These are phyloP conservation scores for Anguilla japonica DNA, from an alignment of 2,113 vertebrate species.

Conservation along the genomic window DNA sequence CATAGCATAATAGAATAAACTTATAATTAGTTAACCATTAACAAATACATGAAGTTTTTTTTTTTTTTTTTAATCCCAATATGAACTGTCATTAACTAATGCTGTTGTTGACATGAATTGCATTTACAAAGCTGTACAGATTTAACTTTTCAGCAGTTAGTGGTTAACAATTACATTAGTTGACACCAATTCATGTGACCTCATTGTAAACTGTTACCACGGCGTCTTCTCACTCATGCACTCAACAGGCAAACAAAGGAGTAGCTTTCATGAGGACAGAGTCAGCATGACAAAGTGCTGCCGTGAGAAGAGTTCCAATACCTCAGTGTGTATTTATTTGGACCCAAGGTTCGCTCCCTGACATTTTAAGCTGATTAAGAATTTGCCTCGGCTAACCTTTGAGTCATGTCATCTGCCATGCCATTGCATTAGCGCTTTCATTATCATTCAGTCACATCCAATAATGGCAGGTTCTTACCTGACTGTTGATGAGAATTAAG, in stretches of 20 bases:
- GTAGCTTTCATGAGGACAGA: not conserved
- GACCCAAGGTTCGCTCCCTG: slow-evolving; percentile 60
- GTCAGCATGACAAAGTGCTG: slow-evolving; percentile 25
- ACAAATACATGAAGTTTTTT: too few relatives aligned
- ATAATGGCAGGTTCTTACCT: slow-evolving; percentile 54
- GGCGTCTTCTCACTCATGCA: not conserved
- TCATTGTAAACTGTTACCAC: too few relatives aligned
- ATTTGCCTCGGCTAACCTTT: slow-evolving; percentile 65
- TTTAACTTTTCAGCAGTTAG: too few relatives aligned
- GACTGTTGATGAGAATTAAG: slow-evolving; percentile 45
- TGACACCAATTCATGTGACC: too few relatives aligned
- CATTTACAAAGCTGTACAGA: too few relatives aligned
- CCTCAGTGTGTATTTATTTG: slow-evolving; percentile 50
- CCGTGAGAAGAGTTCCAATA: slow-evolving; percentile 46
- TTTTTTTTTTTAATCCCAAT: too few relatives aligned
- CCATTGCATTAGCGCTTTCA: slow-evolving; percentile 63
- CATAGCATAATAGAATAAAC: too few relatives aligned
- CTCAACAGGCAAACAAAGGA: not conserved
- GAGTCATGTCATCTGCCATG: slow-evolving; percentile 50
- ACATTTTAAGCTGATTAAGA: slow-evolving; percentile 72
- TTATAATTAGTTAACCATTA: too few relatives aligned
- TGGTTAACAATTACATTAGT: too few relatives aligned
- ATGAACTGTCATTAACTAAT: too few relatives aligned
- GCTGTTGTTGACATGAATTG: too few relatives aligned
- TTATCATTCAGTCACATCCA: slow-evolving; percentile 69